A percentile compares a stretch with the other conserved stretches of the same genome.
phyloP scores from a whole-genome alignment of 92 coral and sea anemone species.

The Metridium senile region DNA sequence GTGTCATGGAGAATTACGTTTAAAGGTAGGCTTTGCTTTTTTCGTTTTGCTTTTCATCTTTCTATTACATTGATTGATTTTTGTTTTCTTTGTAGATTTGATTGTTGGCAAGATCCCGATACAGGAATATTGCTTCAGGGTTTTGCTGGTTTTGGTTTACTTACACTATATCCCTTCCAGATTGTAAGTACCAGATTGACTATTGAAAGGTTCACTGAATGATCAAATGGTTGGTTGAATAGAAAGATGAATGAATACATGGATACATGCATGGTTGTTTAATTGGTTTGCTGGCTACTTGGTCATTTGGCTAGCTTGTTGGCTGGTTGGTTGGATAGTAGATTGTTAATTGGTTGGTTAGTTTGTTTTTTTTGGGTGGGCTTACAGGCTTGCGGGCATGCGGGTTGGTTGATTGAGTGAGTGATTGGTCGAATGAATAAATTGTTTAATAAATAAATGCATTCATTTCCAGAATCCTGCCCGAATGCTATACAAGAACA shows the following conservation, averaged over 20 bases:
- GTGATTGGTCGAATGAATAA: background rate
- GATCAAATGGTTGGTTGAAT: no score
- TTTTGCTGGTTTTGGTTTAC: background rate
- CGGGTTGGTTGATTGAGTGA: background rate
- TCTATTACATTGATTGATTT: background rate
- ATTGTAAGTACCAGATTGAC: background rate
- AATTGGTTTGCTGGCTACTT: no score
- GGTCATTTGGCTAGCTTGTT: no score
- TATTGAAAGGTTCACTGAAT: background rate
- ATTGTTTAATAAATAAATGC: background rate
- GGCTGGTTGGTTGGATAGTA: no score
- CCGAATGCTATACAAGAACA: background rate
- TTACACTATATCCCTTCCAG: background rate
- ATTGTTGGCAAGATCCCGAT: background rate
- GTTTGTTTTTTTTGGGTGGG: no score
- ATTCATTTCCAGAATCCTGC: background rate
- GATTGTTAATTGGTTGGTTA: no score
- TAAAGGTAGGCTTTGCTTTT: background rate
- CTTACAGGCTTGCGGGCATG: no score
- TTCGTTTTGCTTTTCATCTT: background rate
- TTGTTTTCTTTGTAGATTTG: background rate
- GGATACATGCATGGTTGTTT: no score
- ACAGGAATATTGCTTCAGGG: background rate
- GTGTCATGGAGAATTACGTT: background rate
- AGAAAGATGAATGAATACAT: no score